Percentiles rank a stretch among this genome's conserved stretches.
phyloP scores from a whole-genome alignment of 1,140 invertebrate species.

The Papilio glaucus region DNA sequence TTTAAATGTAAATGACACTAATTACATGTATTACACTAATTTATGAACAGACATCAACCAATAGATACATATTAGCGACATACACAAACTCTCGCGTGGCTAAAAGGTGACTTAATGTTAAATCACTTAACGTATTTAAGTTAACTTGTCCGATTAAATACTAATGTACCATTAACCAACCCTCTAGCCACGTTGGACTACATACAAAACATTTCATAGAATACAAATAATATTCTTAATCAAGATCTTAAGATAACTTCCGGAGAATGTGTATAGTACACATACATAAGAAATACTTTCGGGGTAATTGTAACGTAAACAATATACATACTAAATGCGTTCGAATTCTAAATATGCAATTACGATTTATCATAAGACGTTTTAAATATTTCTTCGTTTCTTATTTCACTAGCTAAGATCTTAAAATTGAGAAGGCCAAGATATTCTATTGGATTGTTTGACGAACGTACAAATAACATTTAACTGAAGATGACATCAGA shows the following conservation, averaged over 20 bases:
- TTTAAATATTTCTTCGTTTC: constrained; percentile 48
- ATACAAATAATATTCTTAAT: constrained; percentile 32
- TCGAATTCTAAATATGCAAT: constrained; percentile 53
- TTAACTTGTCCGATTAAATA: background rate
- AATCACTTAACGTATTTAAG: background rate
- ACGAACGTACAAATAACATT: background rate
- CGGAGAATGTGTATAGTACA: constrained; percentile 35
- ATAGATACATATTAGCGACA: constrained; percentile 48
- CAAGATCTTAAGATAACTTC: constrained; percentile 24
- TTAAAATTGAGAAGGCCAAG: constrained; percentile 58
- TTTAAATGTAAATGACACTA: constrained; percentile 65
- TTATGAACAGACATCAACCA: constrained; percentile 59
- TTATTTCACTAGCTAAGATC: constrained; percentile 56
- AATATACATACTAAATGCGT: constrained; percentile 54
- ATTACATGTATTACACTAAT: constrained; percentile 66
- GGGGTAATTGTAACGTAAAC: constrained; percentile 50
- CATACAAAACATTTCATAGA: constrained; percentile 35
- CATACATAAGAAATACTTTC: constrained; percentile 52
- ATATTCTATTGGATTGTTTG: constrained; percentile 45
- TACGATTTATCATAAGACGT: constrained; percentile 62
- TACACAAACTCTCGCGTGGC: constrained; percentile 35
- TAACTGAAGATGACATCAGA: background rate
- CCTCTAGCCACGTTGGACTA: constrained; percentile 36
- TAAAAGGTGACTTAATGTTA: constrained; percentile 34
- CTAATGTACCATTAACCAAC: background rate